Percentiles rank a stretch among this genome's conserved stretches.
phyloP scores from a whole-genome alignment of 2,113 vertebrate species.

The Aepyceros melampus region DNA sequence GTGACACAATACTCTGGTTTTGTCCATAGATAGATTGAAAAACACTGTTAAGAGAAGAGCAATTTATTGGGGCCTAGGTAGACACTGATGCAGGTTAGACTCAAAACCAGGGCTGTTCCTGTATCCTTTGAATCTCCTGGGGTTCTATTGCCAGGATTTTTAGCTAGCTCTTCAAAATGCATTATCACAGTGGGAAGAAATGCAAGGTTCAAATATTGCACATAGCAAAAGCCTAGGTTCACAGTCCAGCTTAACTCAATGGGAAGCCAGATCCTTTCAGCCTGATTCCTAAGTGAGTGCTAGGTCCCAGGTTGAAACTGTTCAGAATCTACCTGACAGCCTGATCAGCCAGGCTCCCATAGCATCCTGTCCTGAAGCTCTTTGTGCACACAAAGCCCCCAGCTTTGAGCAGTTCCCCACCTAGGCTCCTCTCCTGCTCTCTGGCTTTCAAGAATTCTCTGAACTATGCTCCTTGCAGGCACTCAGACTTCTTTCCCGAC shows the following conservation, averaged over 20 bases:
- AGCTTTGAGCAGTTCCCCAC: background rate
- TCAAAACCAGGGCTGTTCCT: background rate
- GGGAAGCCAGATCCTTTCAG: background rate
- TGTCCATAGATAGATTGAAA: background rate
- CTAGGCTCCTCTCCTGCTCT: background rate
- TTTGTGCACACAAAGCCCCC: background rate
- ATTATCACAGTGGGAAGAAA: conserved; percentile 3
- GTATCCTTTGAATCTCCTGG: background rate
- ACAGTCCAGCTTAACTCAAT: background rate
- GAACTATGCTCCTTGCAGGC: background rate
- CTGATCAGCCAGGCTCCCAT: background rate
- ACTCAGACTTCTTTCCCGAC: background rate
- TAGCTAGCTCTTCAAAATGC: background rate
- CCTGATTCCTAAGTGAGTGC: background rate
- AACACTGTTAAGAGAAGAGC: background rate
- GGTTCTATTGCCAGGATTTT: background rate
- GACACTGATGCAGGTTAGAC: background rate
- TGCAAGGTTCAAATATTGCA: background rate
- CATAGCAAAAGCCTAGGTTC: background rate
- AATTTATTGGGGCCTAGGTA: background rate
- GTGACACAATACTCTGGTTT: background rate
- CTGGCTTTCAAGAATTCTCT: conserved; percentile 40
- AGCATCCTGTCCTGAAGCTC: background rate
- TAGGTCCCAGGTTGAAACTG: background rate
- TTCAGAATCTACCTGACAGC: background rate